Evolutionary conservation across 2,888 invertebrate species (phyloP), one percentile per base, ranked within the genome.

Genomic region (Diarsia dahlii): DNA sequence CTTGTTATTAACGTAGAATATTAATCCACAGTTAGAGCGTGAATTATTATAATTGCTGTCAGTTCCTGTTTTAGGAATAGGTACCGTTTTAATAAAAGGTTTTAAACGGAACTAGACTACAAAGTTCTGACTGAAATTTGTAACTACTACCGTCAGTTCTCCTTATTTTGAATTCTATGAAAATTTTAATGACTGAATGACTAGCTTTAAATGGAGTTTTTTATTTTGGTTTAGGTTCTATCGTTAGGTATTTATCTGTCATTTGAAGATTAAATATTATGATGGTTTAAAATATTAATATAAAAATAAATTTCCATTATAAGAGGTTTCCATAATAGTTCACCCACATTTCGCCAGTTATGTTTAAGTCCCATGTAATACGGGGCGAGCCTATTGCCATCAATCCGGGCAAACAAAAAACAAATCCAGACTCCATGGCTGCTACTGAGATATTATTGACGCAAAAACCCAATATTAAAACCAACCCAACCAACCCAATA

Each of bases 1-100:
- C 34, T 34, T 34, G 34, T 34, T 34, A 34, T 34, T 3, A 34
- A 56, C 15, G 18, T 56, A 18, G 56, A 84, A 69, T 70, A 64
- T 45, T 58, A 18, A 68, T 78, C 3, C 12, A 56, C 28, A 77
- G 56, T 10, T 12, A 34, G 23, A 34, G 23, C 9, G 9, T 23
- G 10, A 74, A 50, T 5, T 48, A 23, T 39, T 54, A 13, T 50
- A 23, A 67, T 45, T 34, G 50, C 23, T 62, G 2, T 34, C 3
- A n/a, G 20, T n/a, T n/a, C n/a, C n/a, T n/a, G n/a, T n/a, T n/a
- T n/a, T n/a, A n/a, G n/a, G n/a, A n/a, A n/a, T n/a, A 45, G 52
- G 58, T 15, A 71, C 13, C 5, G 18, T 28, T 50, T 10, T 28
- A 65, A 48, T 77, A 23, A 34, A 52, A 46, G 46, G 18, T 48